Evolutionary conservation across 2,797 vertebrate species (phyloP).

Genomic region (Urophycis tenuis): DNA sequence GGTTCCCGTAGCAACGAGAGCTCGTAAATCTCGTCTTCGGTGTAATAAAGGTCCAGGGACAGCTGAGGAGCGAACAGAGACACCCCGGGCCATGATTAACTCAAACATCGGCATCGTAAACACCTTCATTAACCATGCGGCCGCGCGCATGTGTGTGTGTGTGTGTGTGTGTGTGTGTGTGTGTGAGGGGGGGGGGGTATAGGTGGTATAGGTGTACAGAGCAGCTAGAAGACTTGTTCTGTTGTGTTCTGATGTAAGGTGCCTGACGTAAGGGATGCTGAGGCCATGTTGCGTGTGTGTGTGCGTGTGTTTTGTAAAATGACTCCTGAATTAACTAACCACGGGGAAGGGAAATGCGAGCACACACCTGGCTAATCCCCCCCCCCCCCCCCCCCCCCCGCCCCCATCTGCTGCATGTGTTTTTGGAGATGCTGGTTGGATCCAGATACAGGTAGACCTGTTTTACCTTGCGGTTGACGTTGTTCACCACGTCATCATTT

Average conservation of each 20-base stretch:
- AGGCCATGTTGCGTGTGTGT: not conserved
- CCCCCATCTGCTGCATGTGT: too few relatives aligned
- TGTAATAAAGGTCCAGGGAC: constrained; percentile 94
- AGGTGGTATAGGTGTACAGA: not conserved
- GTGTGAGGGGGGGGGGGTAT: not conserved
- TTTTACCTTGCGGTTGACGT: too few relatives aligned
- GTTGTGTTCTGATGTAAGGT: not conserved
- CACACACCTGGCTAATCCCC: constrained; percentile 1
- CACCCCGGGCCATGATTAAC: not conserved
- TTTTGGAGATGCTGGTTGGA: too few relatives aligned
- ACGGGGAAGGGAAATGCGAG: not conserved
- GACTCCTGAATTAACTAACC: not conserved
- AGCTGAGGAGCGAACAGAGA: constrained; percentile 67
- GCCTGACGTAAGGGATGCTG: not conserved
- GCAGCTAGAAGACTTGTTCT: not conserved
- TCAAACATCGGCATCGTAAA: not conserved
- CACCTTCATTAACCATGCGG: not conserved
- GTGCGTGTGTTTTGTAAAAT: not conserved
- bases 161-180: constrained; percentile 2
- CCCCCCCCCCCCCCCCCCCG: not conserved
- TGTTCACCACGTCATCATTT: too few relatives aligned
- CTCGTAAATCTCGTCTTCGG: constrained; percentile 97
- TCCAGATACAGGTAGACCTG: too few relatives aligned
- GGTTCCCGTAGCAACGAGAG: constrained; percentile 91
- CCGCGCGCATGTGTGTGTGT: not conserved